Conservation (phyloP, 2,797 vertebrate genomes). For the Anniella stebbinsi region DNA sequence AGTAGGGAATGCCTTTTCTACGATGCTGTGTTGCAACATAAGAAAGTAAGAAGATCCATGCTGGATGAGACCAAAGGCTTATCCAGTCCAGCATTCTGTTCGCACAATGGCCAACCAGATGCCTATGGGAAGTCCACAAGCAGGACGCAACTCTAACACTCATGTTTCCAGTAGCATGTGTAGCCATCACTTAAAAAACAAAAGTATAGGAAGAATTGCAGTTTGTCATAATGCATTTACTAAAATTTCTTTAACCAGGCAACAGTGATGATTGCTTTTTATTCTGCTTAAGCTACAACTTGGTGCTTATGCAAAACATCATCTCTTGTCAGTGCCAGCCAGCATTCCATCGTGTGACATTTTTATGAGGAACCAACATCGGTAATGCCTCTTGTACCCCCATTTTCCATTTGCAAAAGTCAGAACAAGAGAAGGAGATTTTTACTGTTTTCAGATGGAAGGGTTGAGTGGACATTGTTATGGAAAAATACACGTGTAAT, state of each 20-base stretch:
- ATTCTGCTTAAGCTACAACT: background rate
- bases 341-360: background rate
- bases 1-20: background rate
- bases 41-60: no score
- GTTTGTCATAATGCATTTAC: background rate
- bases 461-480: background rate
- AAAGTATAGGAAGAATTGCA: background rate
- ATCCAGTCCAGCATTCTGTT: no score
- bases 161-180: no score
- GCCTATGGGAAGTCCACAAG: no score
- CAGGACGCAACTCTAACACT: no score
- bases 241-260: background rate
- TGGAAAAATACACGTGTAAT: background rate
- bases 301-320: background rate
- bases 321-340: background rate
- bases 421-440: background rate
- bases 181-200: background rate
- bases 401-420: background rate
- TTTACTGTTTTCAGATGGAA: constrained; percentile 7
- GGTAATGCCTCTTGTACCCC: background rate
- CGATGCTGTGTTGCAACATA: background rate
- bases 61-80: no score
- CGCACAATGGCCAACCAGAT: no score
- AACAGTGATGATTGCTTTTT: background rate
- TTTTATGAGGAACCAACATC: background rate